Percentiles rank a stretch among this genome's conserved stretches.
These are phyloP conservation scores for Gobiocypris rarus DNA, from an alignment of 2,113 vertebrate species.

Conservation along the genomic window DNA sequence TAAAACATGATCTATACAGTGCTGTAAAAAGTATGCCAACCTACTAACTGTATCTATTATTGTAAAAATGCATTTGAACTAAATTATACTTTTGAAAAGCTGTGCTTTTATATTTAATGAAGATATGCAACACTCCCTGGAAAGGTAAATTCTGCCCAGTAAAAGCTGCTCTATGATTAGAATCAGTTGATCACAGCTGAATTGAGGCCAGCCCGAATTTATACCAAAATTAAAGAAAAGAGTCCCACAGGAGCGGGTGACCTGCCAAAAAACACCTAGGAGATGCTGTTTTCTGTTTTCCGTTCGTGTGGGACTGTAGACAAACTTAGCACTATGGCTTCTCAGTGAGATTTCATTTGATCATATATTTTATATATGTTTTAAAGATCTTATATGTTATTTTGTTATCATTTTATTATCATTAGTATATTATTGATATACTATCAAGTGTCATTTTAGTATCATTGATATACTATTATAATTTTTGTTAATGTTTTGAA, in stretches of 20 bases:
- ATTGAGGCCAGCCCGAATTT: conserved; percentile 3
- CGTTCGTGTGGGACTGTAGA: neutral
- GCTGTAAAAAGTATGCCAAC: neutral
- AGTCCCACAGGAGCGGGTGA: neutral
- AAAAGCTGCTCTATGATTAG: neutral
- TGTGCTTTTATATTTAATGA: neutral
- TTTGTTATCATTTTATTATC: no score
- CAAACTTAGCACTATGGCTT: neutral
- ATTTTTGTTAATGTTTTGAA: no score
- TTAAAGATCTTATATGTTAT: no score
- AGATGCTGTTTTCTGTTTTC: neutral
- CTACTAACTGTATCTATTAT: neutral
- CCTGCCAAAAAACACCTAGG: conserved; percentile 17
- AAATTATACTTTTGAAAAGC: neutral
- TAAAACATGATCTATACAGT: neutral
- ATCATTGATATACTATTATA: no score
- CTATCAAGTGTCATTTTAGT: no score
- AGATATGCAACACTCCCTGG: neutral
- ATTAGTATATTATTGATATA: no score
- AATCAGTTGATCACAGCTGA: neutral
- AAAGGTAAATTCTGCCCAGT: neutral
- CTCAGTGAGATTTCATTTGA: neutral
- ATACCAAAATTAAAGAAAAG: neutral
- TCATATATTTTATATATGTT: neutral
- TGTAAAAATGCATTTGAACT: neutral